Evolutionary conservation across 1,140 invertebrate species (phyloP).

Genomic region (Drosophila leontia): DNA sequence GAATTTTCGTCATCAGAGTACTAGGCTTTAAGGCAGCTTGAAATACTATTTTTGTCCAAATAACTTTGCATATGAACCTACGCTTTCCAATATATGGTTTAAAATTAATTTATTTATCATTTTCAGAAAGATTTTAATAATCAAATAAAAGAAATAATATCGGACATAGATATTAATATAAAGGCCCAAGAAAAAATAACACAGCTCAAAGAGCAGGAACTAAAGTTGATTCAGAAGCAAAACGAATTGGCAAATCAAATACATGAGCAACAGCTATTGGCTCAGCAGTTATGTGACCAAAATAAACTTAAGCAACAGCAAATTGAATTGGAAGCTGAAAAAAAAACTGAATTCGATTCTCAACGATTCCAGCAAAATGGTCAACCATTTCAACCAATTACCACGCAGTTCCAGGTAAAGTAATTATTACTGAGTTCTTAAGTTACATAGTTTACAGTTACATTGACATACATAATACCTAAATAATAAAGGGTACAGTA

Average conservation of each 20-base stretch:
- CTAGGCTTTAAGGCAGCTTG: no score
- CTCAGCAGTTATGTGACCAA: conserved; percentile 57
- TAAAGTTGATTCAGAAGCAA: conserved; percentile 68
- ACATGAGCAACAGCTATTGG: conserved; percentile 68
- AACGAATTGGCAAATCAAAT: conserved; percentile 70
- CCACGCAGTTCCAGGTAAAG: conserved; percentile 1
- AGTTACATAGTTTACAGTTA: not conserved
- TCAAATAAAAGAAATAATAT: conserved; percentile 87
- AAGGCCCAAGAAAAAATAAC: conserved; percentile 77
- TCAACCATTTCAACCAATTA: not conserved
- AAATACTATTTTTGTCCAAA: no score
- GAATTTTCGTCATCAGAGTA: no score
- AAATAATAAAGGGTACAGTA: not conserved
- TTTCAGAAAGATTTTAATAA: conserved; percentile 86
- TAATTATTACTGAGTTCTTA: not conserved
- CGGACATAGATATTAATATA: conserved; percentile 87
- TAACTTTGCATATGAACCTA: no score
- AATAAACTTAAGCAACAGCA: conserved; percentile 51
- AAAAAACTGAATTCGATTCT: not conserved
- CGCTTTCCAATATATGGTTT: not conserved
- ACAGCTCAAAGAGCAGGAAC: conserved; percentile 64
- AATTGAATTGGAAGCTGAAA: not conserved
- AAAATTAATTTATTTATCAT: not conserved
- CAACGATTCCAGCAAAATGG: not conserved
- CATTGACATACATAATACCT: not conserved